phyloP scores from a whole-genome alignment of 2,113 vertebrate genomes.

The Zingel zingel region DNA sequence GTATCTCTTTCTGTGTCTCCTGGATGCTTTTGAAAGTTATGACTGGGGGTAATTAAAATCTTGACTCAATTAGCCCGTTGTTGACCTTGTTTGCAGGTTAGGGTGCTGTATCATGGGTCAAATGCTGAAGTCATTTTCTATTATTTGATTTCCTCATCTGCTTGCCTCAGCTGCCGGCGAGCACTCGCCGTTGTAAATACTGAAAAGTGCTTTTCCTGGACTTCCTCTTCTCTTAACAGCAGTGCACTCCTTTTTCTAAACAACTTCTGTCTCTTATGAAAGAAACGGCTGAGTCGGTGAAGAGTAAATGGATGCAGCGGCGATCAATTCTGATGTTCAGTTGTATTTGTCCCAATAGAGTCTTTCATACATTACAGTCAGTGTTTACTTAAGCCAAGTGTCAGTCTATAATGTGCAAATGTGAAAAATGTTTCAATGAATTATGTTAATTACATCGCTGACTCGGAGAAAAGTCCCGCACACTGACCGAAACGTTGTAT shows the following conservation, averaged over 20 bases:
- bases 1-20: conserved; percentile 9
- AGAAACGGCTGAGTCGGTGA: conserved; percentile 45
- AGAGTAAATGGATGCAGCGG: conserved; percentile 59
- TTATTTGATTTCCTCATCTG: conserved; percentile 58
- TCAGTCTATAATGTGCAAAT: conserved; percentile 35
- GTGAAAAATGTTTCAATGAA: conserved; percentile 51
- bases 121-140: conserved; percentile 46
- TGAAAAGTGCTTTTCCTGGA: conserved; percentile 25
- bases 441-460: conserved; percentile 67
- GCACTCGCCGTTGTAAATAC: conserved; percentile 29
- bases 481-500: too few species aligned
- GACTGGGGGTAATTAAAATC: conserved; percentile 75
- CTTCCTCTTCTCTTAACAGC: conserved; percentile 32
- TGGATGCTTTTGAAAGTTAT: conserved; percentile 56
- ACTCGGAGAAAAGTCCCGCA: too few species aligned
- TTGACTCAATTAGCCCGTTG: conserved; percentile 70
- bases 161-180: conserved; percentile 35
- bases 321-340: conserved; percentile 23
- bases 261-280: conserved; percentile 30
- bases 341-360: conserved; percentile 31
- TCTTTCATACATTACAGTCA: conserved; percentile 24
- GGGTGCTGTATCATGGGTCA: conserved; percentile 50
- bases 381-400: conserved; percentile 33
- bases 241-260: conserved; percentile 48
- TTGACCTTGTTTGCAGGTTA: conserved; percentile 76